Conservation (phyloP, 2,888 invertebrate genomes). For the Pachydiplax longipennis region DNA sequence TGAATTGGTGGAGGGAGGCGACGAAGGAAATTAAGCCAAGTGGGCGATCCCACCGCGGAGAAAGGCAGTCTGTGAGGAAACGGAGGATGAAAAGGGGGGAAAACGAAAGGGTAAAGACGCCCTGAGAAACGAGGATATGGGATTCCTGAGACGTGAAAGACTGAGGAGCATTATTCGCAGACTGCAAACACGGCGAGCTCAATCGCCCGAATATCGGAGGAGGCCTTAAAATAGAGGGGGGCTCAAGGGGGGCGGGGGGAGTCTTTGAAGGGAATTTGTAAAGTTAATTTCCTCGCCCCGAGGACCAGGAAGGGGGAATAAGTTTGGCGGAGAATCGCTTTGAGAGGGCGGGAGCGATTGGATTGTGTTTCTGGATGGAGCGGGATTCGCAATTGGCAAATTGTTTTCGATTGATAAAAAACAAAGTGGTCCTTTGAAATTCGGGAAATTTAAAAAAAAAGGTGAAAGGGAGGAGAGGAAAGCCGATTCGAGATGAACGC, state of each 20-base stretch:
- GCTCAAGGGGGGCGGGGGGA: not conserved
- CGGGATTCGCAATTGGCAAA: conserved; percentile 23
- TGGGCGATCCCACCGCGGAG: not conserved
- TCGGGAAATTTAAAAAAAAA: not conserved
- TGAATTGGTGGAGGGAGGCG: not conserved
- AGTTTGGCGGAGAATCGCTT: conserved; percentile 6
- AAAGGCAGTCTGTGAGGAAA: not conserved
- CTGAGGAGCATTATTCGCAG: not conserved
- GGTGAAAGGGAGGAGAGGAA: not conserved
- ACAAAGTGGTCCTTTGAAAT: conserved; percentile 7
- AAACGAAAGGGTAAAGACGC: not conserved
- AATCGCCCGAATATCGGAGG: not conserved
- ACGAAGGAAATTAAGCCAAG: not conserved
- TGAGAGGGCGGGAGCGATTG: not conserved
- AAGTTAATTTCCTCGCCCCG: conserved; percentile 32
- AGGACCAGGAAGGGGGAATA: not conserved
- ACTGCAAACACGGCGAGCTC: conserved; percentile 1
- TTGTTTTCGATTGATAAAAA: conserved; percentile 31
- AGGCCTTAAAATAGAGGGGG: not conserved
- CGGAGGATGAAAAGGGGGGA: not conserved
- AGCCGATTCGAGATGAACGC: not conserved
- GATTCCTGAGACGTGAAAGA: not conserved
- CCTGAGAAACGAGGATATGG: not conserved
- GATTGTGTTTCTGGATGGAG: not conserved
- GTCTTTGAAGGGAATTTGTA: conserved; percentile 37